Base-by-base conservation (phyloP, 2,797 vertebrate genomes). In the Pempheris klunzingeri region DNA sequence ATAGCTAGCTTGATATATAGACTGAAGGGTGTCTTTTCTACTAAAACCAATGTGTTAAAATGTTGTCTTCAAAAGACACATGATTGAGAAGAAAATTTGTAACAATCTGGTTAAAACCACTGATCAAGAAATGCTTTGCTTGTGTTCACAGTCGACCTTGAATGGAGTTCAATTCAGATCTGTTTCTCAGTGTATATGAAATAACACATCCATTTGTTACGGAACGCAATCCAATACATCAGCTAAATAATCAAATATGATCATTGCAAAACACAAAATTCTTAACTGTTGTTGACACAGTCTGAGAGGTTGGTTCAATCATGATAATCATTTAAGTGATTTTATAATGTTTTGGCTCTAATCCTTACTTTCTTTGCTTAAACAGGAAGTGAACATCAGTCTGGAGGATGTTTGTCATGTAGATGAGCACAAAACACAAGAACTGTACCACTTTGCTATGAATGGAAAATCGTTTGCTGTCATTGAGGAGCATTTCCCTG, bases 381-480 rank as follows among this genome's bases (percentile, higher is more conserved):
- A 90, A 88, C 87, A 99, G 98, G 95, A 95, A 80, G 95, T 98
- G 82, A 96, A 95, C 62, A 93, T 98, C 83, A 96, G 96, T 85
- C 86, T 97, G 82, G 96, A 94, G 67, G 95, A 96, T 17, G 95
- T 95, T 47, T 94, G 94, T 78, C 85, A 94, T 22, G 90, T 95
- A 49, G 96, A 97, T 68, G 94, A 95, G 78, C 93, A 90, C 41
- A 92, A 85, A 83, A 67, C 75, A 26, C 79, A 92, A 82, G 94
- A 96, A 73, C 90, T 94, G 67, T 99, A 96, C 82, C 98, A 99
- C 93, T 99, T 99, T 90, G 97, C 98, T 17, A 99, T 99, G 98
- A 97, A 96, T 39, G 98, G 98, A 77, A 99, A 98, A 85, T 99
- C 98, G 6, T 99, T 99, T 90, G 96, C 96, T 0, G 94, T 99